Percentiles rank a stretch among this genome's conserved stretches.
Conservation (phyloP, 64 coral and sea anemone genomes). For the Dendrophyllia cribrosa region DNA sequence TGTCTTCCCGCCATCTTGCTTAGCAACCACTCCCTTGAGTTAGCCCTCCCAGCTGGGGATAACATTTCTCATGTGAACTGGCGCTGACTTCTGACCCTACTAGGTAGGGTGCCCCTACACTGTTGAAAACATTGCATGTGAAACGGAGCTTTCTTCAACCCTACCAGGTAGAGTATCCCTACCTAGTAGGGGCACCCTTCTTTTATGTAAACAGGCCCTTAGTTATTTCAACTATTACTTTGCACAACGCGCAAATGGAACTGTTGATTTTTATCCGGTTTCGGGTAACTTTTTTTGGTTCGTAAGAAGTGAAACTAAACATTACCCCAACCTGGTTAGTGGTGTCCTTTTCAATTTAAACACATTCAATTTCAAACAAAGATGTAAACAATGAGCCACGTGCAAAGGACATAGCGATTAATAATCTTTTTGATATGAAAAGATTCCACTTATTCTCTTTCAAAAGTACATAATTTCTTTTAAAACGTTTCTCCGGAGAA, state of each 20-base stretch:
- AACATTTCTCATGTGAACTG: too few relatives aligned
- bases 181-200: too few relatives aligned
- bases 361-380: slow-evolving; percentile 5
- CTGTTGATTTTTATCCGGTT: neutral
- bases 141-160: too few relatives aligned
- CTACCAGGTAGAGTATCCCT: too few relatives aligned
- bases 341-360: slow-evolving; percentile 16
- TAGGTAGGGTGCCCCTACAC: too few relatives aligned
- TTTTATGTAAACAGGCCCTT: neutral
- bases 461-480: neutral
- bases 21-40: too few relatives aligned
- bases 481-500: neutral
- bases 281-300: neutral
- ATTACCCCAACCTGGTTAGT: neutral
- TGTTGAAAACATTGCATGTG: too few relatives aligned
- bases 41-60: too few relatives aligned
- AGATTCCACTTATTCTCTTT: neutral
- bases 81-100: too few relatives aligned
- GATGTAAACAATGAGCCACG: neutral
- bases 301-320: neutral
- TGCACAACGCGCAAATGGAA: neutral
- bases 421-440: slow-evolving; percentile 11
- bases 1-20: too few relatives aligned
- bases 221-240: neutral
- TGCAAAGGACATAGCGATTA: neutral